Percentiles rank a stretch among this genome's conserved stretches.
phyloP scores from a whole-genome alignment of 2,113 vertebrate species.

The Antennarius striatus region DNA sequence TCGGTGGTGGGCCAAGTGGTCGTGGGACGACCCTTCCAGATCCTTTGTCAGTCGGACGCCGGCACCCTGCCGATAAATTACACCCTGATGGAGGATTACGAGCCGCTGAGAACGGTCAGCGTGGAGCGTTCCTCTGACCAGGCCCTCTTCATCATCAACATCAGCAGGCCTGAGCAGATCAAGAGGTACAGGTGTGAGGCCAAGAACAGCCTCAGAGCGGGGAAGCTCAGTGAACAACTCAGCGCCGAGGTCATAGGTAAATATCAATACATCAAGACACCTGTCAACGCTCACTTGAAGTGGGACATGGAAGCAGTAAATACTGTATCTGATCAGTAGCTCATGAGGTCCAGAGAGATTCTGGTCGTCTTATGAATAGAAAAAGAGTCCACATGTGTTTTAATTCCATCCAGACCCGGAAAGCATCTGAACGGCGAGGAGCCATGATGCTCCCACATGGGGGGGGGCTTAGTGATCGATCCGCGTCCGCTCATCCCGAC shows the following conservation, averaged over 20 bases:
- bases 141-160: constrained; percentile 55
- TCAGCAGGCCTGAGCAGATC: constrained; percentile 34
- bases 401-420: too few relatives aligned
- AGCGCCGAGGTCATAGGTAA: constrained; percentile 64
- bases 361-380: too few relatives aligned
- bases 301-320: too few relatives aligned
- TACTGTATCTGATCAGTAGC: too few relatives aligned
- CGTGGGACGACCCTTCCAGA: constrained; percentile 46
- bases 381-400: too few relatives aligned
- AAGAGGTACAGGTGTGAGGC: constrained; percentile 62
- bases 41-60: constrained; percentile 61
- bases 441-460: too few relatives aligned
- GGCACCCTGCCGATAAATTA: constrained; percentile 79
- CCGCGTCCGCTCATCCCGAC: neutral
- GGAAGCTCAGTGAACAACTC: constrained; percentile 26
- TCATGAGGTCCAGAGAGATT: too few relatives aligned
- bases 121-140: neutral
- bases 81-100: constrained; percentile 41
- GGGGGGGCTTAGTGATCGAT: too few relatives aligned
- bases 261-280: neutral
- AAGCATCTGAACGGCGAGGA: too few relatives aligned
- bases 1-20: constrained; percentile 37
- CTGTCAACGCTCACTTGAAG: too few relatives aligned
- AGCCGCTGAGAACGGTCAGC: fast-evolving
- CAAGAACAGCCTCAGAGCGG: constrained; percentile 25